Percentiles rank a stretch among this genome's conserved stretches.
Conservation (phyloP, 2,888 invertebrate species). For the Crocallis elinguaria region DNA sequence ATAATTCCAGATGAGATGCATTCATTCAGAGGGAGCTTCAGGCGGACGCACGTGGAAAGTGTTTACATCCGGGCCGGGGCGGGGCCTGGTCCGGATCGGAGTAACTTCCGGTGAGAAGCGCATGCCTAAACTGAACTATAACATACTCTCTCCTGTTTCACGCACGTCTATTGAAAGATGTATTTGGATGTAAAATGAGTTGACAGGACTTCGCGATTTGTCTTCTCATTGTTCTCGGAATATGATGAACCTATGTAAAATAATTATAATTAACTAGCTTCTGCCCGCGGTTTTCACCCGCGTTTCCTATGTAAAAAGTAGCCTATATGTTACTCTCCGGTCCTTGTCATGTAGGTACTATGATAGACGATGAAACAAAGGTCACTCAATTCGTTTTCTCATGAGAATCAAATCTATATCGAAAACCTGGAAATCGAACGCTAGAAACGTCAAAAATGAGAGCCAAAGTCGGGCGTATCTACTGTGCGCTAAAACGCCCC, state of each 20-base stretch:
- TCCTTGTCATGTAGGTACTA: too few species aligned
- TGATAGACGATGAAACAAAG: too few species aligned
- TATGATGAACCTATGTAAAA: not conserved
- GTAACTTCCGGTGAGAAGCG: constrained; percentile 45
- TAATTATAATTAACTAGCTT: too few species aligned
- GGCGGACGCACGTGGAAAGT: constrained; percentile 75
- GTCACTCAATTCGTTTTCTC: too few species aligned
- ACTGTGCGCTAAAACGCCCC: too few species aligned
- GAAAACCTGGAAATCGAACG: too few species aligned
- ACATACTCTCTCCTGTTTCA: not conserved
- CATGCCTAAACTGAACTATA: not conserved
- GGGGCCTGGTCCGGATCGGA: constrained; percentile 14
- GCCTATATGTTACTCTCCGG: too few species aligned
- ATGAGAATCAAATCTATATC: too few species aligned
- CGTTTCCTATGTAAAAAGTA: too few species aligned
- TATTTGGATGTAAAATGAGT: not conserved
- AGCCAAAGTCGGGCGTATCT: too few species aligned
- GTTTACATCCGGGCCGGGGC: constrained; percentile 68
- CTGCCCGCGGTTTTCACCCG: too few species aligned
- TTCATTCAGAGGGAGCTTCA: constrained; percentile 46
- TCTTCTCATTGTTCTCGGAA: not conserved
- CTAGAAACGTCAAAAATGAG: too few species aligned
- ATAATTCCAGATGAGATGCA: constrained; percentile 12
- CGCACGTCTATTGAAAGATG: not conserved
- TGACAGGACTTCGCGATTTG: not conserved